Evolutionary conservation across 2,113 vertebrate species (phyloP).

Genomic region (Python bivittatus): DNA sequence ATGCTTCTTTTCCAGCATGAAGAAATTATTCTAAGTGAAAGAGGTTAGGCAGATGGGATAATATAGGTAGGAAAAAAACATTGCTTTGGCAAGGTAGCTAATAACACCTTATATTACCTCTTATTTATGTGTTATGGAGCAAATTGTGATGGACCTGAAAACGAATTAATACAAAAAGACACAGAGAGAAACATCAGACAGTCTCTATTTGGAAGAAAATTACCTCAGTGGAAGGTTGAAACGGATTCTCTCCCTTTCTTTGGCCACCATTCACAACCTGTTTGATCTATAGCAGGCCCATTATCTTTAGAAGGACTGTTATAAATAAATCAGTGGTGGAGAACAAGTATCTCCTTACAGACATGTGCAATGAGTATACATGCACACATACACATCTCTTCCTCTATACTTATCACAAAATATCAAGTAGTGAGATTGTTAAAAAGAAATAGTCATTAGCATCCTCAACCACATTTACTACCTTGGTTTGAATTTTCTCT

Average conservation of each 20-base stretch:
- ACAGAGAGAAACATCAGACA: background rate
- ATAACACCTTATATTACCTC: background rate
- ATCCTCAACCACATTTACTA: conserved; percentile 13
- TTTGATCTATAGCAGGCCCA: background rate
- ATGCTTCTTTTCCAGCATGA: conserved; percentile 17
- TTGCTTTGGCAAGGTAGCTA: background rate
- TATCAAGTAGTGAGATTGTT: conserved; percentile 55
- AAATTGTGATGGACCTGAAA: background rate
- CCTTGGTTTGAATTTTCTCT: conserved; percentile 58
- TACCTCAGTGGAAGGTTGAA: background rate
- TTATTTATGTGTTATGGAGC: background rate
- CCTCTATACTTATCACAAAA: conserved; percentile 37
- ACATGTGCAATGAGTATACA: background rate
- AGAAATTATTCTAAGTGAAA: background rate
- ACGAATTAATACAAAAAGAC: background rate
- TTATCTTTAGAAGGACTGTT: background rate
- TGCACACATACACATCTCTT: background rate
- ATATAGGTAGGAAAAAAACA: background rate
- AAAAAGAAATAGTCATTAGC: conserved; percentile 66
- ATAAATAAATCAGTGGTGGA: background rate
- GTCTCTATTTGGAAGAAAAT: background rate
- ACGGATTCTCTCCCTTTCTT: background rate
- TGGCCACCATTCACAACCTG: conserved; percentile 1
- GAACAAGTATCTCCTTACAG: background rate
- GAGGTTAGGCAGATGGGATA: background rate